Evolutionary conservation across 2,113 vertebrate species (phyloP).

Genomic region (Natator depressus): DNA sequence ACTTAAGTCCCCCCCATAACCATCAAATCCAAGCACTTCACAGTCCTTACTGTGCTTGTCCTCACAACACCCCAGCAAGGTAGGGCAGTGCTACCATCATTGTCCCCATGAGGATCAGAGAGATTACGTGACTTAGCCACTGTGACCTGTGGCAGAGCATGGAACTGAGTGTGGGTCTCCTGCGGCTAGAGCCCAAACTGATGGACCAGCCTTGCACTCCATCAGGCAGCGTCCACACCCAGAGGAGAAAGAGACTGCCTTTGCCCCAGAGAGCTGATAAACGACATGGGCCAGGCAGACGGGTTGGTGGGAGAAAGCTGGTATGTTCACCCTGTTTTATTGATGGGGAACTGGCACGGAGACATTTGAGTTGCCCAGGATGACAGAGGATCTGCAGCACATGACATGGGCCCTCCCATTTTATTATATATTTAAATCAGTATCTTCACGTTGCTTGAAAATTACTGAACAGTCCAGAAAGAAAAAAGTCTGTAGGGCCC

Average conservation of each 20-base stretch:
- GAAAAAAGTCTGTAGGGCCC: not conserved
- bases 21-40: not conserved
- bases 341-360: not conserved
- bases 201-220: not conserved
- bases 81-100: not conserved
- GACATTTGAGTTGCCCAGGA: not conserved
- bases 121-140: not conserved
- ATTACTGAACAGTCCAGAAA: not conserved
- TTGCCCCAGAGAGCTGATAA: not conserved
- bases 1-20: not conserved
- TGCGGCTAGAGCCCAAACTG: not conserved
- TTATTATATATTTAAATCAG: not conserved
- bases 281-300: not conserved
- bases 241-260: not conserved
- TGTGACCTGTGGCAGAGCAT: not conserved
- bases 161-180: not conserved
- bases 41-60: not conserved
- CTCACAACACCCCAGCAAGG: not conserved
- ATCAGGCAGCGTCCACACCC: not conserved
- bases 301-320: not conserved
- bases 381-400: not conserved
- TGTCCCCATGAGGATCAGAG: not conserved
- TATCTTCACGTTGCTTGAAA: not conserved
- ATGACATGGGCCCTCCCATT: not conserved
- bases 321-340: not conserved